Conservation (phyloP, 2,888 invertebrate species). For the Strigamia crassipes region DNA sequence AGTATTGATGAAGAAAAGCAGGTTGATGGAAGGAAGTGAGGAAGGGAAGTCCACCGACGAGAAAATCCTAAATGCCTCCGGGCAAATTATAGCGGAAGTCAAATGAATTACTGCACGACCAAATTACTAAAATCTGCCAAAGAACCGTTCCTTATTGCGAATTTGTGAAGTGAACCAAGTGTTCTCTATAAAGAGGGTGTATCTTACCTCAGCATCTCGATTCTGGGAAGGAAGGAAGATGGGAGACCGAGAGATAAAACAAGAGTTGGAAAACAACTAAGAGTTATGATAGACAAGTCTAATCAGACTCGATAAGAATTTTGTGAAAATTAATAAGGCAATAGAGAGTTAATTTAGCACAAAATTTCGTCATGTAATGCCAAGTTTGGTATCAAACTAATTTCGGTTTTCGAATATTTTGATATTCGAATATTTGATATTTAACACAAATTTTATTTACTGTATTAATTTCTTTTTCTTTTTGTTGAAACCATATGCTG, state of each 20-base stretch:
- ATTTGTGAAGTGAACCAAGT: background rate
- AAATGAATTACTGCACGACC: slow-evolving; percentile 12
- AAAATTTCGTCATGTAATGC: no score
- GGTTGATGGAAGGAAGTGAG: background rate
- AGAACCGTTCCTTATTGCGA: background rate
- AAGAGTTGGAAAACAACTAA: background rate
- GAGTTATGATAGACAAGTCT: background rate
- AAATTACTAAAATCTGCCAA: slow-evolving; percentile 6
- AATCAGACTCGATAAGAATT: background rate
- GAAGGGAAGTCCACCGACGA: background rate
- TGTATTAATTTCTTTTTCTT: no score
- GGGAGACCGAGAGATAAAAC: background rate
- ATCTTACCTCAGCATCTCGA: background rate
- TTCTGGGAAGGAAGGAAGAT: background rate
- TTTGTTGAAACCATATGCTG: no score
- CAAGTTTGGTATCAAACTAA: no score
- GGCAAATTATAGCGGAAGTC: slow-evolving; percentile 34
- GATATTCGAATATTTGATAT: no score
- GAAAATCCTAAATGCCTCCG: slow-evolving; percentile 17
- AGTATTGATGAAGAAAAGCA: background rate
- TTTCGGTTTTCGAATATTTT: no score
- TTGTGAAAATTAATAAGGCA: no score
- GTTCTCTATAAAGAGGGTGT: background rate
- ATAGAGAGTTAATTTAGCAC: no score
- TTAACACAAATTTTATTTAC: no score